Evolutionary conservation across 2,888 invertebrate species (phyloP).

Genomic region (Standfussiana lucernea): DNA sequence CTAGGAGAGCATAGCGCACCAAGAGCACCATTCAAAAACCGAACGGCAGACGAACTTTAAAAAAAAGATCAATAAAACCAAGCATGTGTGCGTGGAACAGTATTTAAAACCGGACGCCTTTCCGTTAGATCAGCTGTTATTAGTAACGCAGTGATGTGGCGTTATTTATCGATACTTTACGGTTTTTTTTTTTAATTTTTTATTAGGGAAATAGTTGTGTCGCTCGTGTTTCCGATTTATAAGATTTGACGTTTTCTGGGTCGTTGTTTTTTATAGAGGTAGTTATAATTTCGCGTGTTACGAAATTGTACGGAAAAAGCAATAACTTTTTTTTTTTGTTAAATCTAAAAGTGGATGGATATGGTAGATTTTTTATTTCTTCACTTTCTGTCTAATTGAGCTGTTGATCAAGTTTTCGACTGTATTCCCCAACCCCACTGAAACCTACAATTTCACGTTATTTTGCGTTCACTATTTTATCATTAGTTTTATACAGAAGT

Average conservation of each 20-base stretch:
- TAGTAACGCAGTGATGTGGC: slow-evolving; percentile 60
- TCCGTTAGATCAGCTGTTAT: slow-evolving; percentile 69
- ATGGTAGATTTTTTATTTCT: no score
- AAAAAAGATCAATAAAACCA: slow-evolving; percentile 35
- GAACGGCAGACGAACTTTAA: slow-evolving; percentile 32
- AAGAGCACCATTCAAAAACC: slow-evolving; percentile 30
- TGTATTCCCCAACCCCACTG: not conserved
- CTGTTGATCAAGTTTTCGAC: not conserved
- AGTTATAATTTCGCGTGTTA: not conserved
- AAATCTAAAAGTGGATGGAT: no score
- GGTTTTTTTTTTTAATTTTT: no score
- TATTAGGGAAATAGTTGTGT: slow-evolving; percentile 19
- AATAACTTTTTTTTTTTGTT: not conserved
- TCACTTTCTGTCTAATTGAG: no score
- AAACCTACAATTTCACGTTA: not conserved
- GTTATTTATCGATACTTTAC: slow-evolving; percentile 58
- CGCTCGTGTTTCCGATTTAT: slow-evolving; percentile 16
- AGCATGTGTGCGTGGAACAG: slow-evolving; percentile 49
- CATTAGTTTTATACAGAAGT: no score
- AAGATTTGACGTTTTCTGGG: not conserved
- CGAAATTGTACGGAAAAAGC: not conserved
- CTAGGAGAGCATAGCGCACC: slow-evolving; percentile 18
- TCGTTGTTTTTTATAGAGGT: slow-evolving; percentile 9
- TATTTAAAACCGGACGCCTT: slow-evolving; percentile 65
- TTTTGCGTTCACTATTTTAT: not conserved